Evolutionary conservation across 2,797 vertebrate genomes (phyloP), one percentile per base, ranked within the genome.

Genomic region (Neosilurus hyrtlii): DNA sequence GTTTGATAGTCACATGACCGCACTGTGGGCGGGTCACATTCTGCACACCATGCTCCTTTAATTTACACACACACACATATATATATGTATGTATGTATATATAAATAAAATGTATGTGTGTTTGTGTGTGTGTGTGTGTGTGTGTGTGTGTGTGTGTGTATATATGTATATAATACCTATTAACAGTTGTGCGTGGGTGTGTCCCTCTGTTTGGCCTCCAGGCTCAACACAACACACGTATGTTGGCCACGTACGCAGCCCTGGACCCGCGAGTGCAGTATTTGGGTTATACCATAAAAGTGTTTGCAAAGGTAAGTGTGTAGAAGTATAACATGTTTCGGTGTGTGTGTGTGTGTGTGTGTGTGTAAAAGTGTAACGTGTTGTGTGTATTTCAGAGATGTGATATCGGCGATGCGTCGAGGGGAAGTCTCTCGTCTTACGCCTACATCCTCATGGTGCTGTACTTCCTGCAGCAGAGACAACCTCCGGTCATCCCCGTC

Each of bases 361-460:
- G 22, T 54, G 16, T 67, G 37, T 81, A 35, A n/a, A n/a, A n/a
- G n/a, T n/a, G n/a, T n/a, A n/a, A n/a, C n/a, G n/a, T n/a, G n/a
- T n/a, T 82, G 56, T 61, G 59, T 89, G n/a, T 87, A 2, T 62
- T 71, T 57, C 89, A 99, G 98, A 96, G 97, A 90, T 99, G 98
- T 65, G 98, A 99, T 92, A 99, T 99, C 30, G 98, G 98, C 0
- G 98, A 99, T 57, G 98, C 98, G 11, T 99, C 97, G 86, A 95
- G 98, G 88, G 98, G 98, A 87, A 99, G 97, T 86, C 95, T 99
- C 26, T 99, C 98, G 0, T 99, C 98, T 0, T 99, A 99, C 37
- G 97, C 97, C 20, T 99, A 99, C 90, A 99, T 99, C 89, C 96
- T 99, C 85, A 99, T 99, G 98, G 97, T 99, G 91, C 94, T 99